phyloP scores from a whole-genome alignment of 2,888 invertebrate genomes.

The Ichneumoninae sp. region DNA sequence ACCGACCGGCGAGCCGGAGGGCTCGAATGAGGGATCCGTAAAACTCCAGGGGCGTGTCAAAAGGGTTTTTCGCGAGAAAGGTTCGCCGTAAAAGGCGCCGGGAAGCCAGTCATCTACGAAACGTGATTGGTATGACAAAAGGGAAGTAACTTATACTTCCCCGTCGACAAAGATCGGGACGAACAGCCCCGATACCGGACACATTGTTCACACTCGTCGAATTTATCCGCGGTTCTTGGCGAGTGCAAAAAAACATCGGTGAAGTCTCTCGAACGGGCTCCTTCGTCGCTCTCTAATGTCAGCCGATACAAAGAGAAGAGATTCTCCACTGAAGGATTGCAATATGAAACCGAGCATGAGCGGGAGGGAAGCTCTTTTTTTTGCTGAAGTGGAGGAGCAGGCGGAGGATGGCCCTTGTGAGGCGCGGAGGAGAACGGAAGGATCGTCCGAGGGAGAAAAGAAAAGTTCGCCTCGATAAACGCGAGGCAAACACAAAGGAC shows the following conservation, averaged over 20 bases:
- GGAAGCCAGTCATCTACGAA: neutral
- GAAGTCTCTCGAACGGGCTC: neutral
- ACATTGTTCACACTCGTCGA: neutral
- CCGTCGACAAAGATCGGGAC: neutral
- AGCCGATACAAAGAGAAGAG: neutral
- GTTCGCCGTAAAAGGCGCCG: neutral
- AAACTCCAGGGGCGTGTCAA: constrained; percentile 34
- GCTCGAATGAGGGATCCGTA: constrained; percentile 21
- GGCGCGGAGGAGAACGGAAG: neutral
- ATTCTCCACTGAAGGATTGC: neutral
- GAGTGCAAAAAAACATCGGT: neutral
- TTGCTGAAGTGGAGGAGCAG: constrained; percentile 14
- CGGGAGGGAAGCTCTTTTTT: neutral
- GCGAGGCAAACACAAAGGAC: constrained; percentile 21
- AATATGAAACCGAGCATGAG: constrained; percentile 19
- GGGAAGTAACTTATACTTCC: constrained; percentile 19
- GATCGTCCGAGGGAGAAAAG: constrained; percentile 11
- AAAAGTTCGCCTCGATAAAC: constrained; percentile 11
- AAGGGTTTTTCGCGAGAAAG: constrained; percentile 20
- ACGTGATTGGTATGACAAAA: constrained; percentile 18
- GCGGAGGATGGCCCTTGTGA: constrained; percentile 7
- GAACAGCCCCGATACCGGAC: neutral
- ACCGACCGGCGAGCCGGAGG: neutral
- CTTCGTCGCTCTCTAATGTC: constrained; percentile 4
- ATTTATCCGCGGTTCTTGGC: neutral